Evolutionary conservation across 2,888 invertebrate genomes (phyloP).

Genomic region (Zaprionus bogoriensis): DNA sequence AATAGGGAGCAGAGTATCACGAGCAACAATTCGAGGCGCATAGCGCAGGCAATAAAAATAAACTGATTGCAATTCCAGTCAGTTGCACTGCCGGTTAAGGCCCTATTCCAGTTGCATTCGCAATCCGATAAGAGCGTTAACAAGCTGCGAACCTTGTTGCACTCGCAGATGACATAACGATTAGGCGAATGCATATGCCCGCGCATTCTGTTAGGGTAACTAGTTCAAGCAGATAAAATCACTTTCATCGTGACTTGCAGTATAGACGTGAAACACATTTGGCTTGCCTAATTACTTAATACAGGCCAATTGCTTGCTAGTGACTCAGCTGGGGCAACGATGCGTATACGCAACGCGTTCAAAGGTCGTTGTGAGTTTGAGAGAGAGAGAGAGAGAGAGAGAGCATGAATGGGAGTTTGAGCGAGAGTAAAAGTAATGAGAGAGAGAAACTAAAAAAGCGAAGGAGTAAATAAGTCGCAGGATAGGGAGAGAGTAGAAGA

Average conservation of each 20-base stretch:
- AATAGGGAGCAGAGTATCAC: neutral
- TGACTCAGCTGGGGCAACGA: neutral
- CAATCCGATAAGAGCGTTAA: constrained; percentile 8
- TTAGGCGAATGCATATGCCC: constrained; percentile 4
- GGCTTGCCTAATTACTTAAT: constrained; percentile 12
- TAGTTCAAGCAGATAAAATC: neutral
- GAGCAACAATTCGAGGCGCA: constrained; percentile 19
- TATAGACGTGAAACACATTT: too few relatives aligned
- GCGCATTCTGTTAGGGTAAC: neutral
- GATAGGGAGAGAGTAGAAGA: neutral
- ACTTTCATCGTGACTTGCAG: constrained; percentile 5
- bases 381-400: neutral
- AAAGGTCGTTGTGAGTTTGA: neutral
- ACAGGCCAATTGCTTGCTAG: neutral
- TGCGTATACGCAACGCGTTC: constrained; percentile 17
- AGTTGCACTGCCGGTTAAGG: neutral
- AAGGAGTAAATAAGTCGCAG: neutral
- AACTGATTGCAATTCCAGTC: constrained; percentile 2
- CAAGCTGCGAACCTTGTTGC: constrained; percentile 19
- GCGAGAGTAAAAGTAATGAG: neutral
- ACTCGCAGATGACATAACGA: constrained; percentile 13
- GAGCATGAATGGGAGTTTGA: neutral
- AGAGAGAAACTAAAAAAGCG: neutral
- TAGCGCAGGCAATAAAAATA: neutral
- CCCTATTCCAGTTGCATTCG: neutral